Conservation (phyloP, 2,797 vertebrate genomes). For the Buphagus erythrorhynchus region DNA sequence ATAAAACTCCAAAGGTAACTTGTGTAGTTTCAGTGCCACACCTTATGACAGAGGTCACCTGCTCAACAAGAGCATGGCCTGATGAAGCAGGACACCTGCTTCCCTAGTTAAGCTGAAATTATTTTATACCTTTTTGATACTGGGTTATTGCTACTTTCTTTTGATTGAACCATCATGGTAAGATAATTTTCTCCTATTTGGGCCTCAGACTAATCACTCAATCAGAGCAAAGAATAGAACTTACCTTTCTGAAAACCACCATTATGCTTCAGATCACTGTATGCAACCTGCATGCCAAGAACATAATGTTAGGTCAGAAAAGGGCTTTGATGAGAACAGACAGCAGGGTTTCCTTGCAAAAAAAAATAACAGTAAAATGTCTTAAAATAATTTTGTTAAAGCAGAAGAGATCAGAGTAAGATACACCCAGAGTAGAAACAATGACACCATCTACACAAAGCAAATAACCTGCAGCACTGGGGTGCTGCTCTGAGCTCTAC, state of each 20-base stretch:
- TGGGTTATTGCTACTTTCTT: not conserved
- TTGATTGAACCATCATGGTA: not conserved
- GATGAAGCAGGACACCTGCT: not conserved
- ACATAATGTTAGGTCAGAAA: not conserved
- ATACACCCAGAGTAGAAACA: not conserved
- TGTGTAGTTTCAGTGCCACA: not conserved
- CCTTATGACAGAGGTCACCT: conserved; percentile 41
- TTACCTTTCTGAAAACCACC: conserved; percentile 71
- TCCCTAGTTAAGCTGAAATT: not conserved
- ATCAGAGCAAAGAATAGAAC: not conserved
- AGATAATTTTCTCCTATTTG: not conserved
- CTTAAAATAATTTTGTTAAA: not conserved
- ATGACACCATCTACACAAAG: not conserved
- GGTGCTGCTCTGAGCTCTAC: not conserved
- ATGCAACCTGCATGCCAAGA: conserved; percentile 38
- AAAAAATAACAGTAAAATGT: not conserved
- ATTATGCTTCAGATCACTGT: conserved; percentile 53
- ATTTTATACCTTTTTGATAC: not conserved
- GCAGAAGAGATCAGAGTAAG: not conserved
- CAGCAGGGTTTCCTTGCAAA: not conserved
- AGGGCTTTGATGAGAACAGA: not conserved
- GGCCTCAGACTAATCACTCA: not conserved
- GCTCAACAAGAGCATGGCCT: not conserved
- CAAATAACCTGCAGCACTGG: not conserved
- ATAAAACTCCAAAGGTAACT: not conserved